Conservation (phyloP, 2,113 vertebrate genomes). For the Copsychus sechellarum region DNA sequence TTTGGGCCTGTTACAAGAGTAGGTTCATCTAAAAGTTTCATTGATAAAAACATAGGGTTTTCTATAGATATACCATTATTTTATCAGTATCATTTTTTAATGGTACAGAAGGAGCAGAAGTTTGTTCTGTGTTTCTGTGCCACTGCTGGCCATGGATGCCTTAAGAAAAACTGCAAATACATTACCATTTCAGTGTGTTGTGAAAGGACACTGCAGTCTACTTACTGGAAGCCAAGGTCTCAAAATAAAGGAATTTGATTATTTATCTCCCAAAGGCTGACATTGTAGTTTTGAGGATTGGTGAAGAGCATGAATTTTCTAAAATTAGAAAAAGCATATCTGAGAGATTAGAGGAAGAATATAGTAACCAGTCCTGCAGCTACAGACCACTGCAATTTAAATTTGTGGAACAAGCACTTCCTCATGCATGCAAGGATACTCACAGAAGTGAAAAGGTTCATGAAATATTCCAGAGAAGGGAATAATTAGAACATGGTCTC, state of each 20-base stretch:
- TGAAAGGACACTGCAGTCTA: background rate
- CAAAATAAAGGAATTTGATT: background rate
- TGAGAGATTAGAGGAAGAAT: slow-evolving; percentile 1
- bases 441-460: background rate
- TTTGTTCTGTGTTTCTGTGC: background rate
- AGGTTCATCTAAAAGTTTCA: background rate
- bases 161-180: background rate
- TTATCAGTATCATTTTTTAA: background rate
- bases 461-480: background rate
- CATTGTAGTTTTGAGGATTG: background rate
- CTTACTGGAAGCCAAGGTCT: background rate
- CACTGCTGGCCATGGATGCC: background rate
- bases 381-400: background rate
- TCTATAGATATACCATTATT: background rate
- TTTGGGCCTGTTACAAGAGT: background rate
- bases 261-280: slow-evolving; percentile 16
- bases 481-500: background rate
- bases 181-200: background rate
- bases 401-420: slow-evolving; percentile 15
- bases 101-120: background rate
- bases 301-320: background rate
- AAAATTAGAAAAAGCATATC: background rate
- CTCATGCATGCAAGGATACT: background rate
- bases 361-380: background rate
- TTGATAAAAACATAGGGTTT: background rate